Conservation (phyloP, 2,113 vertebrate genomes). For the Ondatra zibethicus region DNA sequence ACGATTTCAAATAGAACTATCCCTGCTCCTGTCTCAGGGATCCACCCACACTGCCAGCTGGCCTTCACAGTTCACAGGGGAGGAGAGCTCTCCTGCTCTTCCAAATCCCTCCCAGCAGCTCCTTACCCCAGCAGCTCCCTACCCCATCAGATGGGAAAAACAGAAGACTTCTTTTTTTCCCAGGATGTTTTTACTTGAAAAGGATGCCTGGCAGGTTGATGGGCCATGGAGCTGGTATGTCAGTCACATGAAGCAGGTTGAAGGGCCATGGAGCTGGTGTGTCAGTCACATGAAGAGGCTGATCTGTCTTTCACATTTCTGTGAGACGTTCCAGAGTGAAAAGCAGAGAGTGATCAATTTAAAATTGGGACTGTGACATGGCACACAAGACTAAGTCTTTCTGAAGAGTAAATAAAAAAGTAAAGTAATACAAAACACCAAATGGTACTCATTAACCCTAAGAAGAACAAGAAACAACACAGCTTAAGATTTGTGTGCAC, state of each 20-base stretch:
- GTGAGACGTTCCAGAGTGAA: neutral
- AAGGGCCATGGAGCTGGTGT: neutral
- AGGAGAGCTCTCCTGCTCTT: neutral
- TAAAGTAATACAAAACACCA: neutral
- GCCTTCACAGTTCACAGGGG: neutral
- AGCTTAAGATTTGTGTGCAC: neutral
- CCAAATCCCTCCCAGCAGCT: neutral
- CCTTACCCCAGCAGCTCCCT: no score
- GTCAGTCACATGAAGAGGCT: neutral
- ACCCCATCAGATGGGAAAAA: neutral
- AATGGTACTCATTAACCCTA: neutral
- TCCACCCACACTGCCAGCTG: neutral
- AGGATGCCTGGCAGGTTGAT: constrained; percentile 25
- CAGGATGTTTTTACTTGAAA: constrained; percentile 47
- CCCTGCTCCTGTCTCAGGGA: neutral
- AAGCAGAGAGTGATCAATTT: constrained; percentile 49
- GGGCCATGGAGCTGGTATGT: neutral
- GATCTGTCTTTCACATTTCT: constrained; percentile 35
- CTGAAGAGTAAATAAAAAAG: constrained; percentile 56
- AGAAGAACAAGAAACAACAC: neutral
- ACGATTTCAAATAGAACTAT: constrained; percentile 45
- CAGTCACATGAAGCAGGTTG: neutral
- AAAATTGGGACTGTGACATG: constrained; percentile 26
- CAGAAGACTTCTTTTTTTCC: neutral
- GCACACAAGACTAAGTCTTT: constrained; percentile 5